Evolutionary conservation across 2,797 vertebrate genomes (phyloP).

Genomic region (Vireo griseus): DNA sequence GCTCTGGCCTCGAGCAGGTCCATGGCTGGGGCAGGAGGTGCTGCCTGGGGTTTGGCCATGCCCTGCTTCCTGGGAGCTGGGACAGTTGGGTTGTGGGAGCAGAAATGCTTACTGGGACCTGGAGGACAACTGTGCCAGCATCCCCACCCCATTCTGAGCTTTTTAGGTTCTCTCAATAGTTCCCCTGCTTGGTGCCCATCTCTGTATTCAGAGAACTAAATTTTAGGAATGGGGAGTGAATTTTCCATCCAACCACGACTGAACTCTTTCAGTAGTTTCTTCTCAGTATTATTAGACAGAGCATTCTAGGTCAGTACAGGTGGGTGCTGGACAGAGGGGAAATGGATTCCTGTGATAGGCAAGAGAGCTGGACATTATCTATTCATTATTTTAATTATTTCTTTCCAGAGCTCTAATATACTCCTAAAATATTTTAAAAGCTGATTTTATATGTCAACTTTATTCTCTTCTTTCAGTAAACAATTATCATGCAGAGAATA

Average conservation of each 20-base stretch:
- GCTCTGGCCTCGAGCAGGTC: neutral
- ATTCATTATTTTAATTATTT: neutral
- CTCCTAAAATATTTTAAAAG: neutral
- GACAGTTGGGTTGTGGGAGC: accelerated
- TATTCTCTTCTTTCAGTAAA: neutral
- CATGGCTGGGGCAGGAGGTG: accelerated
- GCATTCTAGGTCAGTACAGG: neutral
- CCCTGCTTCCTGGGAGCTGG: neutral
- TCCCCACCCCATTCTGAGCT: neutral
- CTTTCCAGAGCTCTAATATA: neutral
- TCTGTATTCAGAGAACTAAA: neutral
- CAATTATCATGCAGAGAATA: neutral
- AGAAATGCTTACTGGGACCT: neutral
- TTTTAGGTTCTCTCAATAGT: neutral
- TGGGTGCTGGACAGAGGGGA: neutral
- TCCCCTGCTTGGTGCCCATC: neutral
- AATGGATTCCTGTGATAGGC: neutral
- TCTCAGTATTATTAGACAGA: neutral
- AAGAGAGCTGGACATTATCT: neutral
- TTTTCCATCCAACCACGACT: neutral
- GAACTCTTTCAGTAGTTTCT: neutral
- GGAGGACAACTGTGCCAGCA: neutral
- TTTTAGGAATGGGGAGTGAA: neutral
- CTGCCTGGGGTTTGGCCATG: accelerated
- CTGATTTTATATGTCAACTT: neutral